Evolutionary conservation across 1,140 invertebrate species (phyloP), one percentile per base, ranked within the genome.

Genomic region (Chironomus striatipennis): DNA sequence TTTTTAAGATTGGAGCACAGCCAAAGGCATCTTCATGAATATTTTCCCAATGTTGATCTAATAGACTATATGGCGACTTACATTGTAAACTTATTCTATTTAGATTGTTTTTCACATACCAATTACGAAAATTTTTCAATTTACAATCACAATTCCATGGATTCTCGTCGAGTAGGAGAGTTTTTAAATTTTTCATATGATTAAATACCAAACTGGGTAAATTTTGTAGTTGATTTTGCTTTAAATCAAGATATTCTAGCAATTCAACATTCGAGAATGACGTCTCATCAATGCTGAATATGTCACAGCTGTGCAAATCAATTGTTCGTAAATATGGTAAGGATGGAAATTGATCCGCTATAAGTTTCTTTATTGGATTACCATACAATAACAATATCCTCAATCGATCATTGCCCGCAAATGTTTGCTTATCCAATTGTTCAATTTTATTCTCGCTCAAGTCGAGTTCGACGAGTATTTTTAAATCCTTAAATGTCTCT

Each of bases 131-230:
- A 17, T 89, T 89, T 73, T 92, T 88, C 73, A 96, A 81, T 73
- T 90, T 86, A 82, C 94, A 96, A 79, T 96, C 93, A 81, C 94
- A 96, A 76, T 86, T 86, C 94, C 94, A 96, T 15, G 90, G 92
- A 80, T 96, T 96, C n/a, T 91, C 90, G 75, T 93, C 90, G 34
- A 96, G 81, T 6, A 88, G 87, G 2, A 95, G 82, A 0, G 91
- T 91, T 81, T 94, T 94, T 17, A 96, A 80, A 74, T 87, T 87
- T 24, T 85, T 81, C 75, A 92, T 85, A 73, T 87, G 87, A 77
- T 87, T 82, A 77, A 93, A 89, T 15, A 90, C 85, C 43, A 85
- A 84, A 73, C 87, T 86, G 7, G 88, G 88, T 1, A 94, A 79
- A 75, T 87, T 88, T 74, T 87, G 84, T 24, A 94, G 82, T 34